These are phyloP conservation scores for Lepeophtheirus nordmannii DNA, from an alignment of 2,888 invertebrate species.

Conservation along the genomic window DNA sequence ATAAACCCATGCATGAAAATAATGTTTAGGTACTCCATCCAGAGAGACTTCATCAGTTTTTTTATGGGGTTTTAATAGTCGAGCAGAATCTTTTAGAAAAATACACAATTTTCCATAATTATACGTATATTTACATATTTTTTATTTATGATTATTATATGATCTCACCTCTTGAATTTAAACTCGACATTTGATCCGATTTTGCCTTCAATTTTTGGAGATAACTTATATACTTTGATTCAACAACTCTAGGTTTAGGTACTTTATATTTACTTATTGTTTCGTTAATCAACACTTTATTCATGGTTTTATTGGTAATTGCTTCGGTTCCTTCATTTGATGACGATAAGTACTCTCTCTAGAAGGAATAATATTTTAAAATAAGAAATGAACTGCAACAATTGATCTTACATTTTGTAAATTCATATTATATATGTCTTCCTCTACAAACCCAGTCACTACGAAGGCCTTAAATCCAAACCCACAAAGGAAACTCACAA, in stretches of 20 bases:
- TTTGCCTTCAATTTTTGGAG: background rate
- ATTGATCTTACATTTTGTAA: background rate
- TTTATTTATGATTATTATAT: background rate
- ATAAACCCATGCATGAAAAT: slow-evolving; percentile 20
- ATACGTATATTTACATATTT: background rate
- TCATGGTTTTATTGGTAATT: no score
- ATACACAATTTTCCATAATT: background rate
- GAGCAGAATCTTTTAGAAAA: background rate
- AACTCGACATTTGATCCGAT: background rate
- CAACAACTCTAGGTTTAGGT: background rate
- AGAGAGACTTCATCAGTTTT: background rate
- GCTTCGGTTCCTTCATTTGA: no score
- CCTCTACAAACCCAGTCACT: slow-evolving; percentile 13
- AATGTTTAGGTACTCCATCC: background rate
- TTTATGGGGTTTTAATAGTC: background rate
- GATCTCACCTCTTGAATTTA: background rate
- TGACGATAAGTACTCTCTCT: background rate
- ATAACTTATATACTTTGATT: background rate
- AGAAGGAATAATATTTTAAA: background rate
- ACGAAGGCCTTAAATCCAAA: slow-evolving; percentile 19
- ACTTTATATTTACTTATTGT: background rate
- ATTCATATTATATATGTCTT: slow-evolving; percentile 6
- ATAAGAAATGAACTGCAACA: background rate
- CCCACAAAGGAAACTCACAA: slow-evolving; percentile 7
- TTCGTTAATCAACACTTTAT: no score